Percentiles rank a stretch among this genome's conserved stretches.
Evolutionary conservation across 2,797 vertebrate genomes (phyloP).

Genomic region (Sparidentex hasta): DNA sequence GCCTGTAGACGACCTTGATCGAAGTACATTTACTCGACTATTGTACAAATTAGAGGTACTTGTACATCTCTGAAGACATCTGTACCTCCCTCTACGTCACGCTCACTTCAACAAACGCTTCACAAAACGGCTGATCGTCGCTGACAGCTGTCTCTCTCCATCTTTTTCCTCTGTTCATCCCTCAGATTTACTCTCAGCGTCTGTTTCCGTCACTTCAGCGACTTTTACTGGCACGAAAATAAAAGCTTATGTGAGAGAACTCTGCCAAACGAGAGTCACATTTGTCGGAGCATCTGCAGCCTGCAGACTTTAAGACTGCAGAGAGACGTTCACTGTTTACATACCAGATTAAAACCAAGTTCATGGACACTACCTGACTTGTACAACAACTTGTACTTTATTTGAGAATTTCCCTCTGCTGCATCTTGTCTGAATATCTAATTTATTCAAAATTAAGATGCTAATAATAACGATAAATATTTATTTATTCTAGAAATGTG

Average conservation of each 20-base stretch:
- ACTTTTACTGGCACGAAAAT: constrained; percentile 11
- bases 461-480: no score
- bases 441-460: no score
- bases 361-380: no score
- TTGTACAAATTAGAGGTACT: no score
- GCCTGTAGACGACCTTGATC: no score
- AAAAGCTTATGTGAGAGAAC: background rate
- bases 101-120: constrained; percentile 1
- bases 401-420: no score
- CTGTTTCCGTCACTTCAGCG: constrained; percentile 26
- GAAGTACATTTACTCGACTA: no score
- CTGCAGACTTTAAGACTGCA: constrained; percentile 4
- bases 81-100: background rate
- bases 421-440: no score
- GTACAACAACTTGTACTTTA: no score
- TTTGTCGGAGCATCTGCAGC: constrained; percentile 16
- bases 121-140: background rate
- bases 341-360: background rate
- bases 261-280: constrained; percentile 5
- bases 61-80: background rate
- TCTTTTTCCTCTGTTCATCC: background rate
- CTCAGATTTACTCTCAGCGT: constrained; percentile 7
- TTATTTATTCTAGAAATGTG: no score
- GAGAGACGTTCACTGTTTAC: background rate
- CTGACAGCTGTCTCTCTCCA: constrained; percentile 2